Conservation (phyloP, 2,888 invertebrate genomes). For the Apotomis capreana region DNA sequence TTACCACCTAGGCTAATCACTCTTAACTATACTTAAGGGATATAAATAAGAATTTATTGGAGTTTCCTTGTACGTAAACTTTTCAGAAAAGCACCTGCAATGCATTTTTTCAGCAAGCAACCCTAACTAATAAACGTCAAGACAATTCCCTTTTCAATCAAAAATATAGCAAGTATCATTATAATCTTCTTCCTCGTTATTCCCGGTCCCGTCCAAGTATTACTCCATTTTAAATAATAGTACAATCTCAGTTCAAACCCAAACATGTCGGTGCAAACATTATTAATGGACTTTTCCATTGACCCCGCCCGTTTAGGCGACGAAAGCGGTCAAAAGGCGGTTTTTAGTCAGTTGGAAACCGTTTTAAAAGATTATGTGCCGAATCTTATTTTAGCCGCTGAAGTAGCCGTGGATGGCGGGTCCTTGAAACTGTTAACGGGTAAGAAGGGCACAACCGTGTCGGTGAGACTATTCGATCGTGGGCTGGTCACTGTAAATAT, state of each 20-base stretch:
- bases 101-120: constrained; percentile 21
- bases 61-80: neutral
- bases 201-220: constrained; percentile 62
- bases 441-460: constrained; percentile 87
- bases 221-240: constrained; percentile 48
- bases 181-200: constrained; percentile 35
- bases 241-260: constrained; percentile 44
- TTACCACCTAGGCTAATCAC: neutral
- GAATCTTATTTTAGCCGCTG: constrained; percentile 87
- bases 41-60: too few species aligned
- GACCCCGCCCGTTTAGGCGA: constrained; percentile 87
- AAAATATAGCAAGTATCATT: constrained; percentile 34
- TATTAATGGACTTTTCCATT: constrained; percentile 91
- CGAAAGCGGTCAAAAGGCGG: constrained; percentile 85
- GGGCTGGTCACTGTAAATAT: constrained; percentile 92
- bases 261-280: constrained; percentile 91
- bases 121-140: constrained; percentile 31
- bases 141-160: constrained; percentile 32
- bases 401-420: constrained; percentile 87
- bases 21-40: too few species aligned
- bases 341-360: constrained; percentile 87
- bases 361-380: constrained; percentile 88
- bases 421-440: constrained; percentile 88
- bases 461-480: constrained; percentile 88
- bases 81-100: neutral